phyloP scores from a whole-genome alignment of 2,113 vertebrate genomes.

The Laticauda colubrina region DNA sequence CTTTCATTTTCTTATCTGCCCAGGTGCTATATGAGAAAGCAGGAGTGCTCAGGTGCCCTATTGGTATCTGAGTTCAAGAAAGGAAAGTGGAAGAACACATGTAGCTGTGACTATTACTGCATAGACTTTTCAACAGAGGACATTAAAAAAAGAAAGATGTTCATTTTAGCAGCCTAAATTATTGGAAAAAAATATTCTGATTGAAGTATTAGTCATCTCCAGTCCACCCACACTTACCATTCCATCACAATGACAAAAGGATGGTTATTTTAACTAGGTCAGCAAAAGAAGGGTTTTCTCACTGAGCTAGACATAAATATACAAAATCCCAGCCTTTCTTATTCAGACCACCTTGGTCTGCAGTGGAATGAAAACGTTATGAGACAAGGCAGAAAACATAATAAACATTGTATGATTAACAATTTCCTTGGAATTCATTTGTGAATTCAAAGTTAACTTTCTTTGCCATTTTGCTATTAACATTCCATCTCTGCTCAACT shows the following conservation, averaged over 20 bases:
- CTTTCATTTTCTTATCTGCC: neutral
- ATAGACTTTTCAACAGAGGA: constrained; percentile 3
- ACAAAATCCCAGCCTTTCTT: constrained; percentile 60
- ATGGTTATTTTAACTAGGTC: constrained; percentile 45
- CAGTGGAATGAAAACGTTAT: constrained; percentile 48
- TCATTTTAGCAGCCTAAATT: constrained; percentile 25
- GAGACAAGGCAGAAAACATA: constrained; percentile 59
- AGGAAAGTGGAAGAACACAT: neutral
- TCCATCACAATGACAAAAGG: constrained; percentile 29
- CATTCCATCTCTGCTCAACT: neutral
- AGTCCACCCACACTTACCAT: constrained; percentile 13
- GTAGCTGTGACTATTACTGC: constrained; percentile 16
- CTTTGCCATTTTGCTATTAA: constrained; percentile 20
- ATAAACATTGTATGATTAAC: constrained; percentile 34
- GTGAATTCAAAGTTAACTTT: constrained; percentile 31
- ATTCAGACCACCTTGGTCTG: constrained; percentile 42
- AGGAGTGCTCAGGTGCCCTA: neutral
- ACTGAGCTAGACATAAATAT: constrained; percentile 50
- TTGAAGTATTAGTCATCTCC: constrained; percentile 19
- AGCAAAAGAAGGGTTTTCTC: constrained; percentile 22
- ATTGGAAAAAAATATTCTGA: neutral
- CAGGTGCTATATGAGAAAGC: neutral
- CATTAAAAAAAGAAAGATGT: constrained; percentile 21
- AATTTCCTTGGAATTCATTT: constrained; percentile 45
- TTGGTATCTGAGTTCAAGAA: neutral